phyloP scores from a whole-genome alignment of 2,888 invertebrate species.

The Lordiphosa fenestrarum region DNA sequence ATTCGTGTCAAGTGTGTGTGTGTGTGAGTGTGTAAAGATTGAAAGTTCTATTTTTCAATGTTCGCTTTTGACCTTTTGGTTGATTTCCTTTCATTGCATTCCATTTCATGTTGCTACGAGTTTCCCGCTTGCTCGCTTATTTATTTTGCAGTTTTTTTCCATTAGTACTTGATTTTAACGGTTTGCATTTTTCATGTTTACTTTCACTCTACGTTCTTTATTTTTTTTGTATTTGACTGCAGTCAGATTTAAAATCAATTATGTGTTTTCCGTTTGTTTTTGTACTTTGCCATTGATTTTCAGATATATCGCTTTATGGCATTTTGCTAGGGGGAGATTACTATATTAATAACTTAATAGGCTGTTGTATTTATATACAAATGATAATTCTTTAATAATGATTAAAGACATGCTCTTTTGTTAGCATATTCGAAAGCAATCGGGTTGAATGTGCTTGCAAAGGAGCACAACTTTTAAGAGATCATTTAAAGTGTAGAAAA shows the following conservation, averaged over 20 bases:
- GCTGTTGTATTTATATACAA: conserved; percentile 19
- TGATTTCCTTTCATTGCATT: background rate
- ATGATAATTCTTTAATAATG: background rate
- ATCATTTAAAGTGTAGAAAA: no score
- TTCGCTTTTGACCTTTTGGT: background rate
- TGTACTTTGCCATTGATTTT: conserved; percentile 16
- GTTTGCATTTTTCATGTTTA: conserved; percentile 24
- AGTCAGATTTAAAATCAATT: conserved; percentile 37
- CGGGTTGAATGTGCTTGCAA: no score
- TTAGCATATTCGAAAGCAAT: no score
- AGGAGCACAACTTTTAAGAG: no score
- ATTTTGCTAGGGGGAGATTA: conserved; percentile 2
- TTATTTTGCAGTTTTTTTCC: conserved; percentile 25
- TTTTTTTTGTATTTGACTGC: background rate
- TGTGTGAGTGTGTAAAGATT: background rate
- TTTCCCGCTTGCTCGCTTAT: conserved; percentile 7
- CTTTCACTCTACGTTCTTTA: conserved; percentile 23
- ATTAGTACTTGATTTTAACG: conserved; percentile 23
- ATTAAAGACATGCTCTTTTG: no score
- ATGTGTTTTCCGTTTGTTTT: conserved; percentile 13
- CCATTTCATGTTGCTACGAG: conserved; percentile 4
- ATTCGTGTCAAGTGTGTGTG: background rate
- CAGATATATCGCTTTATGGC: conserved; percentile 24
- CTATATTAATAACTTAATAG: conserved; percentile 1
- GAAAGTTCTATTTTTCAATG: background rate